phyloP scores from a whole-genome alignment of 2,113 vertebrate species.

The Pomatostomus ruficeps region DNA sequence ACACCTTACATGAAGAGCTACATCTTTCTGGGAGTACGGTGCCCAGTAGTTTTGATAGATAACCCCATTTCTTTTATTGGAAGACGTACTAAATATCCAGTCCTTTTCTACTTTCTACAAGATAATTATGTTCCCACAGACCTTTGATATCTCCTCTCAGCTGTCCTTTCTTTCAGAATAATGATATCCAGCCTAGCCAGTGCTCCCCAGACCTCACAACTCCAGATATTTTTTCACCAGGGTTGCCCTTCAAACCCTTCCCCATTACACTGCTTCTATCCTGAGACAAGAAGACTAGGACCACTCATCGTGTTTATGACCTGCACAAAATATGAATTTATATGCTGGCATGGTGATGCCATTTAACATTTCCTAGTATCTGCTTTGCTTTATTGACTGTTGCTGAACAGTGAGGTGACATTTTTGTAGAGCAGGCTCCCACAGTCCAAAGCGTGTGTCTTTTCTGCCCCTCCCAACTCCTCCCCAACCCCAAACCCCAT shows the following conservation, averaged over 20 bases:
- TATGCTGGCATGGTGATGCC: not conserved
- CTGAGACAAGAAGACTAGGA: not conserved
- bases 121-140: not conserved
- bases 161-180: not conserved
- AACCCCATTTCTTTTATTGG: not conserved
- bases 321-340: not conserved
- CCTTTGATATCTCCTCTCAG: not conserved
- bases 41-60: not conserved
- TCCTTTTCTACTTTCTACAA: not conserved
- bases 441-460: not conserved
- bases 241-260: not conserved
- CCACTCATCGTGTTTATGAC: not conserved
- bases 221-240: not conserved
- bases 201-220: fast-evolving
- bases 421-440: not conserved
- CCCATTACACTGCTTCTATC: not conserved
- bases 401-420: not conserved
- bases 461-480: not conserved
- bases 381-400: conserved; percentile 3
- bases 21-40: not conserved
- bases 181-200: not conserved
- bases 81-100: not conserved
- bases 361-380: not conserved
- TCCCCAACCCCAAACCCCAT: not conserved
- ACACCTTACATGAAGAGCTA: not conserved